Evolutionary conservation across 2,888 invertebrate genomes (phyloP).

Genomic region (Limnephilus rhombicus): DNA sequence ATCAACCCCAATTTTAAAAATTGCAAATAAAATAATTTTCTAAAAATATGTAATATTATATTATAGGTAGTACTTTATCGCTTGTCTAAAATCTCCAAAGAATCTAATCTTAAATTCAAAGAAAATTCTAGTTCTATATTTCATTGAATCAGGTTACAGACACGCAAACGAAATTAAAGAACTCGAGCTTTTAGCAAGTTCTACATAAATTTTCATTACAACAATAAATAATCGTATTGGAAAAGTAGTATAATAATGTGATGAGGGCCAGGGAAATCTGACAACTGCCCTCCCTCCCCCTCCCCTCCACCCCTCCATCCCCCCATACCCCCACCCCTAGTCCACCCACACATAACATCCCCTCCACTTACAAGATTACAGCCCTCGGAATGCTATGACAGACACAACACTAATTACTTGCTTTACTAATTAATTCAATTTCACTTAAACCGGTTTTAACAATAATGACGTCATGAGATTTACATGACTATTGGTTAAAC

Average conservation of each 20-base stretch:
- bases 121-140: too few species aligned
- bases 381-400: slow-evolving; percentile 20
- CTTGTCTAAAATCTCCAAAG: too few species aligned
- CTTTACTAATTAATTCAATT: background rate
- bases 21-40: too few species aligned
- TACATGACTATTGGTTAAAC: too few species aligned
- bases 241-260: slow-evolving; percentile 10
- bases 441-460: background rate
- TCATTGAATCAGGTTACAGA: too few species aligned
- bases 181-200: background rate
- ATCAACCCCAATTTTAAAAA: too few species aligned
- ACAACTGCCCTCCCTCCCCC: slow-evolving; percentile 49
- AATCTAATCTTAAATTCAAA: too few species aligned
- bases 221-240: background rate
- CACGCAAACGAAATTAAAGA: too few species aligned
- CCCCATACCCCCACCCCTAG: background rate
- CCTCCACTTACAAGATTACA: slow-evolving; percentile 52
- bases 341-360: slow-evolving; percentile 24
- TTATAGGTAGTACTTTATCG: too few species aligned
- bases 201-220: background rate
- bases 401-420: background rate
- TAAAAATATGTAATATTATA: too few species aligned
- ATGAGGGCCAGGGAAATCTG: slow-evolving; percentile 53
- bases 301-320: background rate
- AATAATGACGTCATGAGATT: background rate